Evolutionary conservation across 2,113 vertebrate genomes (phyloP).

Genomic region (Clarias macrocephalus): DNA sequence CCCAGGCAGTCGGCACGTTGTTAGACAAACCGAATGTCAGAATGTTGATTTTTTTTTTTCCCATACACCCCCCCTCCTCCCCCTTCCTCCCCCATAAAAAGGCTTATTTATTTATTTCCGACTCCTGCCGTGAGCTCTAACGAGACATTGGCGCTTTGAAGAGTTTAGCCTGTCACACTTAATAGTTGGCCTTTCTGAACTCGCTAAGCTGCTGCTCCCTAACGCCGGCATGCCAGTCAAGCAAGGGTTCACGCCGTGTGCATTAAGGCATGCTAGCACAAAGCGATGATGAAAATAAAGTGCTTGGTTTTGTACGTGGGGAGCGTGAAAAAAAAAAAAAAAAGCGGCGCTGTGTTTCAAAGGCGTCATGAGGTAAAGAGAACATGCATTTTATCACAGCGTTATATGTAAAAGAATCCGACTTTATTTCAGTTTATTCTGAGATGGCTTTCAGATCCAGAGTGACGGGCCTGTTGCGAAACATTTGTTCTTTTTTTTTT

Average conservation of each 20-base stretch:
- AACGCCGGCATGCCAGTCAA: slow-evolving; percentile 43
- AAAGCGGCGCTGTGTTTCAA: slow-evolving; percentile 36
- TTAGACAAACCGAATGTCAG: slow-evolving; percentile 70
- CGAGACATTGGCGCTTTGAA: slow-evolving; percentile 67
- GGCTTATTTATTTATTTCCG: slow-evolving; percentile 66
- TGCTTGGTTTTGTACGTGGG: slow-evolving; percentile 11
- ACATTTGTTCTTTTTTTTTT: neutral
- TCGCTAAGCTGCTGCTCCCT: slow-evolving; percentile 46
- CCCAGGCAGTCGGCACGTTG: slow-evolving; percentile 66
- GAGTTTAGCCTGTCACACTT: slow-evolving; percentile 61
- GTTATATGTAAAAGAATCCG: slow-evolving; percentile 30
- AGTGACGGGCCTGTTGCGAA: neutral
- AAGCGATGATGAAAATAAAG: slow-evolving; percentile 47
- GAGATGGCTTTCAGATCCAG: slow-evolving; percentile 17
- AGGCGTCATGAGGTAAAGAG: neutral
- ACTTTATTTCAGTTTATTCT: slow-evolving; percentile 19
- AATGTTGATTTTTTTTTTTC: slow-evolving; percentile 60
- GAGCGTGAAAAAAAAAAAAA: neutral
- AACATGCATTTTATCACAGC: slow-evolving; percentile 42
- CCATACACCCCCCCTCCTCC: neutral
- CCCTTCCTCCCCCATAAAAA: neutral
- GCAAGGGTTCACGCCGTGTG: slow-evolving; percentile 37
- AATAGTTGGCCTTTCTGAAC: slow-evolving; percentile 61
- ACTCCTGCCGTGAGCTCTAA: slow-evolving; percentile 64
- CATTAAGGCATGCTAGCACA: slow-evolving; percentile 42